Percentiles rank a stretch among this genome's conserved stretches.
Conservation (phyloP, 1,140 invertebrate species). For the Pteromalus puparum region DNA sequence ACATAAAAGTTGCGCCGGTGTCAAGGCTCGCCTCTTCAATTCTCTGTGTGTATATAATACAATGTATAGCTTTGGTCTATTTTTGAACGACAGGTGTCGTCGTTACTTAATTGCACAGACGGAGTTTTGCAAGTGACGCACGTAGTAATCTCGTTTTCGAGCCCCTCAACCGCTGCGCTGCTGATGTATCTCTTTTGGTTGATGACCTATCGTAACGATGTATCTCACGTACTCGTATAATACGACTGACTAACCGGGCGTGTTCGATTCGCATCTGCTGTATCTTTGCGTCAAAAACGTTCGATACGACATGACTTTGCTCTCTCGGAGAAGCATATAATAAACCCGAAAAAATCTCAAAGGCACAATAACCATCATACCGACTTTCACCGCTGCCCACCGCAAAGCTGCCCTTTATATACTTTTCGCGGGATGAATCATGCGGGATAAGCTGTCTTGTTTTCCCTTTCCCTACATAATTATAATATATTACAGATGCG, state of each 20-base stretch:
- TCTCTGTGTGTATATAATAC: no score
- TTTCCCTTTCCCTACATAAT: neutral
- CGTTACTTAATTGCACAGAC: neutral
- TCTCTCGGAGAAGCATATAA: no score
- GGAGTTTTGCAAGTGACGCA: conserved; percentile 27
- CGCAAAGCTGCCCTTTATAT: no score
- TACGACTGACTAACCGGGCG: neutral
- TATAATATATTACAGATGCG: neutral
- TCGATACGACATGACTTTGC: no score
- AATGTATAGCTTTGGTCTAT: neutral
- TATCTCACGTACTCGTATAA: conserved; percentile 33
- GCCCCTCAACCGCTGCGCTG: no score
- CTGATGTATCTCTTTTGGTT: conserved; percentile 18
- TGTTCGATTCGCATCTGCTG: neutral
- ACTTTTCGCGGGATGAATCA: neutral
- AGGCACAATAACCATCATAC: no score
- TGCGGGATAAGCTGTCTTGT: no score
- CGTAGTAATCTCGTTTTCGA: conserved; percentile 43
- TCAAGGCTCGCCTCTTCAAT: neutral
- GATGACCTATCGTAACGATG: conserved; percentile 35
- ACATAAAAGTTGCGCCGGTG: conserved; percentile 20
- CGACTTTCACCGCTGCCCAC: no score
- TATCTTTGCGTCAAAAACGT: neutral
- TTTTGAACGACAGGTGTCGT: neutral
- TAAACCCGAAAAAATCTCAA: no score